Percentiles rank a stretch among this genome's conserved stretches.
Conservation (phyloP, 2,113 vertebrate species). For the Myrmophylax atrothorax region DNA sequence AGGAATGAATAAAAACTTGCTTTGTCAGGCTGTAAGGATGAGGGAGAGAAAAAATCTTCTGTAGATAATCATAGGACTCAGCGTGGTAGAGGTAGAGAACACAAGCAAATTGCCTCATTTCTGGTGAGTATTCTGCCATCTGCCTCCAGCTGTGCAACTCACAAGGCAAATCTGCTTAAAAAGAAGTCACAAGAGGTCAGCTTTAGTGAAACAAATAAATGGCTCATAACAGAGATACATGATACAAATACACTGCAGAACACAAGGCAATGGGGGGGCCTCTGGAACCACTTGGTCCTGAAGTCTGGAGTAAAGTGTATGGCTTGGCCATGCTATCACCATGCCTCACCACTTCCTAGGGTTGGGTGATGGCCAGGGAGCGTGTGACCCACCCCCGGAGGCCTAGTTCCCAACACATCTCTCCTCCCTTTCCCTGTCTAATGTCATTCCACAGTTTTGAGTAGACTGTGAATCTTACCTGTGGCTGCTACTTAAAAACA, state of each 20-base stretch:
- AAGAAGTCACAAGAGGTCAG: not conserved
- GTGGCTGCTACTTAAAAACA: not conserved
- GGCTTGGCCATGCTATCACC: fast-evolving
- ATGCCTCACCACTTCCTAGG: not conserved
- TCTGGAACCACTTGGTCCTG: not conserved
- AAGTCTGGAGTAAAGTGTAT: not conserved
- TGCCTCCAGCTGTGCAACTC: conserved; percentile 57
- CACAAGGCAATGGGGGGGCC: not conserved
- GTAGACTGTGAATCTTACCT: not conserved
- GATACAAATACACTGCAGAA: not conserved
- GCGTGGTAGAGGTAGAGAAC: conserved; percentile 63
- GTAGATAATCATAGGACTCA: conserved; percentile 61
- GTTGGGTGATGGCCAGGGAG: not conserved
- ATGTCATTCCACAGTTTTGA: not conserved
- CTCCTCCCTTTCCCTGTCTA: not conserved
- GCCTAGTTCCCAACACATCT: fast-evolving
- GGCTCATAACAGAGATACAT: not conserved
- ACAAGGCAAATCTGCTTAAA: conserved; percentile 65
- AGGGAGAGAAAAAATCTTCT: conserved; percentile 68
- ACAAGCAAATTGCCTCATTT: conserved; percentile 71
- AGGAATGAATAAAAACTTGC: conserved; percentile 48
- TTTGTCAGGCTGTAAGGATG: conserved; percentile 71
- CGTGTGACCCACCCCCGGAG: not conserved
- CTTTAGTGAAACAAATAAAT: not conserved
- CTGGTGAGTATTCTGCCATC: conserved; percentile 52